Percentiles rank a stretch among this genome's conserved stretches.
These are phyloP conservation scores for Anas bahamensis DNA, from an alignment of 2,797 vertebrate genomes.

Conservation along the genomic window DNA sequence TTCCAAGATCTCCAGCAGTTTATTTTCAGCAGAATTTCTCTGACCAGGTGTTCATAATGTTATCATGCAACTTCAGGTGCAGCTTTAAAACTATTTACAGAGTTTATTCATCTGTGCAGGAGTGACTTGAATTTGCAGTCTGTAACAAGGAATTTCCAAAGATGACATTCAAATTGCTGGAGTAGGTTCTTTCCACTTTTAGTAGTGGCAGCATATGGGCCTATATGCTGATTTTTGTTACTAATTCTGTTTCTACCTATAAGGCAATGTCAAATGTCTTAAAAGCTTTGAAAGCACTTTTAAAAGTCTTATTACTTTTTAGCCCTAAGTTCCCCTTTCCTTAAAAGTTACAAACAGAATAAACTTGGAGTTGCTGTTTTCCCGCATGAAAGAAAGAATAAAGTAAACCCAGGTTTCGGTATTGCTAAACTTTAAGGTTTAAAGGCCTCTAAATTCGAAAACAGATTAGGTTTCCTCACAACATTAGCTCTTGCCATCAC, in stretches of 20 bases:
- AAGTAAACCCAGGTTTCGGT: neutral
- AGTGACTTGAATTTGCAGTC: neutral
- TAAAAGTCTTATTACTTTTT: neutral
- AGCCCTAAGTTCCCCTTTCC: neutral
- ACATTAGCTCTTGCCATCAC: neutral
- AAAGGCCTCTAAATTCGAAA: neutral
- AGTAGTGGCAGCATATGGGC: neutral
- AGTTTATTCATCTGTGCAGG: neutral
- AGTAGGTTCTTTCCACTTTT: neutral
- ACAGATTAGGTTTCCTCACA: neutral
- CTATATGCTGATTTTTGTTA: neutral
- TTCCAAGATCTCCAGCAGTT: neutral
- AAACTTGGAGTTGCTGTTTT: neutral
- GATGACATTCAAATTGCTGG: neutral
- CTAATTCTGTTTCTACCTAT: neutral
- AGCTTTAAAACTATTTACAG: neutral
- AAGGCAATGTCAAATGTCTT: neutral
- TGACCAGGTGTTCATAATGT: neutral
- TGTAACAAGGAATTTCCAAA: neutral
- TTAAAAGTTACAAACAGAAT: neutral
- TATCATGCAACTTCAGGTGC: slow-evolving; percentile 26
- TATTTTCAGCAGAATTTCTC: slow-evolving; percentile 1
- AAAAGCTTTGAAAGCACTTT: neutral
- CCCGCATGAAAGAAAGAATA: neutral
- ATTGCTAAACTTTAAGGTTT: neutral